Evolutionary conservation across 2,797 vertebrate genomes (phyloP).

Genomic region (Sphaeramia orbicularis): DNA sequence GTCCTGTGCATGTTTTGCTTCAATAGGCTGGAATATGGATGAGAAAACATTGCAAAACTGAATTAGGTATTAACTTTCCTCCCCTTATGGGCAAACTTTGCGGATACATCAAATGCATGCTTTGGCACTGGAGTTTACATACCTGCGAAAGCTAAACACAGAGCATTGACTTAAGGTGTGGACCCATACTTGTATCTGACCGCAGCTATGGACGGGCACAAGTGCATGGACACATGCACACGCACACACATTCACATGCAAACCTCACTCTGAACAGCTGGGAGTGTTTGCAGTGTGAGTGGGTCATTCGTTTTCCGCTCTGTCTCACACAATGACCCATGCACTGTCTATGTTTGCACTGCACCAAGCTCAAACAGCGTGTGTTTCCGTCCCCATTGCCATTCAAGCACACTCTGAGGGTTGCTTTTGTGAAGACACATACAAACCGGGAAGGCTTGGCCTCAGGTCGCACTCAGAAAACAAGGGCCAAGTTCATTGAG

Average conservation of each 20-base stretch:
- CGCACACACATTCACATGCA: constrained; percentile 10
- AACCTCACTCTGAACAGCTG: constrained; percentile 73
- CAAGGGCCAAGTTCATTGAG: constrained; percentile 79
- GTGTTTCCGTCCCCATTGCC: constrained; percentile 70
- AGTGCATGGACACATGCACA: constrained; percentile 30
- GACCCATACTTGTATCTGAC: constrained; percentile 75
- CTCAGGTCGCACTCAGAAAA: constrained; percentile 63
- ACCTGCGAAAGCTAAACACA: constrained; percentile 80
- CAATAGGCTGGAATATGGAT: constrained; percentile 53
- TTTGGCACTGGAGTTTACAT: constrained; percentile 78
- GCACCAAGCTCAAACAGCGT: constrained; percentile 80
- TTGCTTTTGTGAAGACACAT: constrained; percentile 70
- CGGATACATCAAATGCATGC: constrained; percentile 78
- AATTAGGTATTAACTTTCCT: constrained; percentile 80
- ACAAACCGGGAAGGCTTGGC: constrained; percentile 64
- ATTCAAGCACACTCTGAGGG: constrained; percentile 63
- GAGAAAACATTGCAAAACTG: constrained; percentile 66
- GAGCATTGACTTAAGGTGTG: constrained; percentile 85
- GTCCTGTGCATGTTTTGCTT: constrained; percentile 42
- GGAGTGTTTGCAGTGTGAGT: constrained; percentile 80
- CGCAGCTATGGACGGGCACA: constrained; percentile 66
- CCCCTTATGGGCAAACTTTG: constrained; percentile 77
- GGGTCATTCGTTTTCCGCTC: constrained; percentile 66
- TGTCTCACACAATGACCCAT: constrained; percentile 75
- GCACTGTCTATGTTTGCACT: constrained; percentile 83